Evolutionary conservation across 2,113 vertebrate species (phyloP), one percentile per base, ranked within the genome.

Genomic region (Pangasianodon gigas): DNA sequence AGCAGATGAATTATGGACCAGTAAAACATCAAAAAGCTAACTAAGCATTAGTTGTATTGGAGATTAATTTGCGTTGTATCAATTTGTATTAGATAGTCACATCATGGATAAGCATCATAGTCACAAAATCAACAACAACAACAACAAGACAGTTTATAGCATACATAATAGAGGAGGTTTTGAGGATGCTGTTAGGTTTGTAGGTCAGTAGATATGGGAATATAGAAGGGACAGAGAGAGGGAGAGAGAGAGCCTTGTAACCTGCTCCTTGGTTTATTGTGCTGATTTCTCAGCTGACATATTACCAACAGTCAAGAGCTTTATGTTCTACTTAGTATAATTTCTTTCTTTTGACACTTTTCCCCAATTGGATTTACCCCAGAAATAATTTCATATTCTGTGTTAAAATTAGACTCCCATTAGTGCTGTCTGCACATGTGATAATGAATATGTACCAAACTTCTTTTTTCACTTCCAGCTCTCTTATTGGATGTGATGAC

Each of bases 401-500:
- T 77, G 24, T 58, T 87, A 60, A 60, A 77, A 46, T 77, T 58
- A 60, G 69, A 56, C 24, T 60, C 37, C 52, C 37, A 18, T 87
- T 58, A 79, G 86, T 56, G 51, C 46, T 77, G 52, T 77, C 24
- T 58, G 26, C 29, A 74, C 60, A 46, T 84, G 26, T 29, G 37
- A 80, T 83, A 52, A 32, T 84, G n/a, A 51, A 19, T 74, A 74
- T 48, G 37, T 44, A 87, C n/a, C 3, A 54, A 65, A 67, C 29
- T 16, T 84, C n/a, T 29, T 14, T 41, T 84, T 46, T 77, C 54
- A 85, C 44, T 62, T 90, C 0, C 84, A 99, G 98, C 98, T 52
- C 94, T 99, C 92, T 91, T 98, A 54, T 93, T 99, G 91, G 98
- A 99, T 85, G 95, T 99, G 92, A 94, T 98, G 96, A 97, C 97